Conservation (phyloP, 2,888 invertebrate genomes). For the Spicauda simplicius region DNA sequence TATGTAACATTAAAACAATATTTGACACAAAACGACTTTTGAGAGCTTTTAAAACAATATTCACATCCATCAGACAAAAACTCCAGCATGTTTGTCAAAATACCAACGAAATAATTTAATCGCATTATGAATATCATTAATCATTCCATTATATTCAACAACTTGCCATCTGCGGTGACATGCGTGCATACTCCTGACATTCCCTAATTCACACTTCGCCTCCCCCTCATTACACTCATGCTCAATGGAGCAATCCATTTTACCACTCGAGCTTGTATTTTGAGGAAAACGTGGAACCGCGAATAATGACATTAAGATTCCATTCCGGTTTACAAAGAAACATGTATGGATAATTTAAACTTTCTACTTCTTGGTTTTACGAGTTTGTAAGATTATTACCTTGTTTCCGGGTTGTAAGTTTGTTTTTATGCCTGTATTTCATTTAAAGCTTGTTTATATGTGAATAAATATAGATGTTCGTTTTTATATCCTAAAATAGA, state of each 20-base stretch:
- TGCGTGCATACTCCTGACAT: not conserved
- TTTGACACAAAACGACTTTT: no score
- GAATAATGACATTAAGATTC: constrained; percentile 19
- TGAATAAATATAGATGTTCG: no score
- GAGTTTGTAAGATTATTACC: not conserved
- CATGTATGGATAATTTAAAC: not conserved
- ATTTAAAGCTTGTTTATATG: no score
- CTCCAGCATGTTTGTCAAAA: no score
- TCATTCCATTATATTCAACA: not conserved
- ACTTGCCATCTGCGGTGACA: not conserved
- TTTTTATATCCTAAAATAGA: no score
- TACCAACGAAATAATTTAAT: no score
- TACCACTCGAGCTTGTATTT: not conserved
- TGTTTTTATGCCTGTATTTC: no score
- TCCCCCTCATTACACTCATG: constrained; percentile 12
- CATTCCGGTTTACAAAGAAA: constrained; percentile 5
- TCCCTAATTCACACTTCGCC: constrained; percentile 2
- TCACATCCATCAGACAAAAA: no score
- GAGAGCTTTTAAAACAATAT: no score
- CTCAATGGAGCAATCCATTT: constrained; percentile 9
- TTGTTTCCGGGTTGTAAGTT: no score
- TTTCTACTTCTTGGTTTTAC: not conserved
- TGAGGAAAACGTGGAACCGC: not conserved
- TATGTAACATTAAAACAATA: no score
- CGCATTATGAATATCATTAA: no score